Evolutionary conservation across 2,888 invertebrate species (phyloP).

Genomic region (Erynnis tages): DNA sequence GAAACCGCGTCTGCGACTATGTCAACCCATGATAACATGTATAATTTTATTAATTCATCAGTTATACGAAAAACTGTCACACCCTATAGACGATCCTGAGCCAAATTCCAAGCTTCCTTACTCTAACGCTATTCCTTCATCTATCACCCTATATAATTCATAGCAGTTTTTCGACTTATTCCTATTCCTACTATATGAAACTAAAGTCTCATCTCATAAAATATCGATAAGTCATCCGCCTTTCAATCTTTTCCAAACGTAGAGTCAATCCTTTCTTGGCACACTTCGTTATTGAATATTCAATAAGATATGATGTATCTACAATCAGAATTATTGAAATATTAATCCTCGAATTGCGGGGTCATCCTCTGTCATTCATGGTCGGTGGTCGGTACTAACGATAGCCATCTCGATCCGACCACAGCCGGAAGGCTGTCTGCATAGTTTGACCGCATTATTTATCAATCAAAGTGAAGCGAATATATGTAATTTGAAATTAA

Average conservation of each 20-base stretch:
- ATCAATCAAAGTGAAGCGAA: slow-evolving; percentile 12
- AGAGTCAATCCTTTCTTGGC: neutral
- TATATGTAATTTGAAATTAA: slow-evolving; percentile 6
- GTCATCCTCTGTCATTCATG: slow-evolving; percentile 13
- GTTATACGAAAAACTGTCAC: too few species aligned
- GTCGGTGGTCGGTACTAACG: neutral
- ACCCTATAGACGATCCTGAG: too few species aligned
- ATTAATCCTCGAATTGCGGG: slow-evolving; percentile 1
- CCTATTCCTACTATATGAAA: too few species aligned
- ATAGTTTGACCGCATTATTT: slow-evolving; percentile 30
- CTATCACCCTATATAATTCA: too few species aligned
- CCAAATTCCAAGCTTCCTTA: too few species aligned
- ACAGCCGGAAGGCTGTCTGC: slow-evolving; percentile 35
- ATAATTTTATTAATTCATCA: too few species aligned
- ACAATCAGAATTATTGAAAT: slow-evolving; percentile 2
- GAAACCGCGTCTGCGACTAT: too few species aligned
- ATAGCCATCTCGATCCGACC: slow-evolving; percentile 33
- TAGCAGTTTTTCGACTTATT: too few species aligned
- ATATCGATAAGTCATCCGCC: neutral
- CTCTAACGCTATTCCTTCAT: too few species aligned
- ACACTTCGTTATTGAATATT: neutral
- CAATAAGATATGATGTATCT: neutral
- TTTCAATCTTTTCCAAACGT: neutral
- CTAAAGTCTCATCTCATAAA: neutral
- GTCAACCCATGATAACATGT: too few species aligned